Conservation (phyloP, 2,113 vertebrate genomes). For the Tor tambroides region DNA sequence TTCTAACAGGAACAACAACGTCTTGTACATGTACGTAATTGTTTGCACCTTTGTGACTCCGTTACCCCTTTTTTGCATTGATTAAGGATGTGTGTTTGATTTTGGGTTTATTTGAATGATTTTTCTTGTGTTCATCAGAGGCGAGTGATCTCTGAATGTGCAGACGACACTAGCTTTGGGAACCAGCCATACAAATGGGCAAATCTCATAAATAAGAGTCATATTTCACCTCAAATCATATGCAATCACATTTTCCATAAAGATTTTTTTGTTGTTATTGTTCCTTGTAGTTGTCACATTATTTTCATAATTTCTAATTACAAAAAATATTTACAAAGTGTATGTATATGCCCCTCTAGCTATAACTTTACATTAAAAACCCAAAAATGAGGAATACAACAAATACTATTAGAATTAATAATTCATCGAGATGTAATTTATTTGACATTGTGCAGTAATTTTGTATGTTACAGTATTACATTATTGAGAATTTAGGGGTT, state of each 20-base stretch:
- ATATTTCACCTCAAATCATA: not conserved
- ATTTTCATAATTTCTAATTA: not conserved
- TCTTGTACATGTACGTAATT: not conserved
- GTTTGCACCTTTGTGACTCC: not conserved
- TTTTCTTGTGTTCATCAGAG: not conserved
- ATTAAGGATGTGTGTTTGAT: constrained; percentile 9
- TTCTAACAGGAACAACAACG: not conserved
- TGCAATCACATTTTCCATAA: not conserved
- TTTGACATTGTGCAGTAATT: not conserved
- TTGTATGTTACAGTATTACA: not conserved
- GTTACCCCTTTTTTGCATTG: not conserved
- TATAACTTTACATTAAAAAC: too few relatives aligned
- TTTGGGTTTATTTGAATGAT: constrained; percentile 7
- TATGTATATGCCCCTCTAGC: too few relatives aligned
- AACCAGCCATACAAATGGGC: constrained; percentile 2
- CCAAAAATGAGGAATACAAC: not conserved
- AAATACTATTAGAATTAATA: not conserved
- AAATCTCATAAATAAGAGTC: not conserved
- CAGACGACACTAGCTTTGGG: not conserved
- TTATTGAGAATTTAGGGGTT: not conserved
- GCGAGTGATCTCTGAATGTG: not conserved
- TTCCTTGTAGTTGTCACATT: not conserved
- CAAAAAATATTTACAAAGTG: too few relatives aligned
- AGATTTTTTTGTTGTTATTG: too few relatives aligned
- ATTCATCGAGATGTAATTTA: not conserved